Percentiles rank a stretch among this genome's conserved stretches.
Evolutionary conservation across 2,888 invertebrate species (phyloP).

Genomic region (Orchesella flavescens): DNA sequence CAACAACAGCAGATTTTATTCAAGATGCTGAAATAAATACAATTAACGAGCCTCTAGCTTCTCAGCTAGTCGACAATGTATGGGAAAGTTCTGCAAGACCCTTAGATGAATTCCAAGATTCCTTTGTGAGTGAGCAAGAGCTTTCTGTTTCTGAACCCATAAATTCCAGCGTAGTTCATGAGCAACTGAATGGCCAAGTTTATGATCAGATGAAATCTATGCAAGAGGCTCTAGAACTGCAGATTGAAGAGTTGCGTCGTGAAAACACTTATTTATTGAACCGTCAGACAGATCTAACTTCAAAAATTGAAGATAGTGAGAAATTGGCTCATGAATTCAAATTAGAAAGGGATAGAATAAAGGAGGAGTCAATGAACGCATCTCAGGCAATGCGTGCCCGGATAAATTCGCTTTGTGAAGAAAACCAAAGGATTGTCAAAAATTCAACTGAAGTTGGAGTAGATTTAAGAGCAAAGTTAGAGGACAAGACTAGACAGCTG

Average conservation of each 20-base stretch:
- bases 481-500: conserved; percentile 62
- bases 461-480: conserved; percentile 53
- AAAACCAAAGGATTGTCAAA: conserved; percentile 65
- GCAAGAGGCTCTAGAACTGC: conserved; percentile 65
- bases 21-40: no score
- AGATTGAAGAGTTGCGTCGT: conserved; percentile 62
- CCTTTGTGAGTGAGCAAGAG: no score
- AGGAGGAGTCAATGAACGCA: conserved; percentile 63
- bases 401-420: conserved; percentile 64
- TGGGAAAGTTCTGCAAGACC: no score
- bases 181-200: no score
- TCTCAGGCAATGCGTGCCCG: conserved; percentile 59
- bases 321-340: conserved; percentile 66
- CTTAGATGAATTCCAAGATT: no score
- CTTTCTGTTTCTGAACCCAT: no score
- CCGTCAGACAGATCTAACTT: conserved; percentile 65
- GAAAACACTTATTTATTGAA: conserved; percentile 65
- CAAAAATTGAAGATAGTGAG: conserved; percentile 68
- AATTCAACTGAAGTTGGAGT: conserved; percentile 63
- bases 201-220: conserved; percentile 46
- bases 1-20: no score
- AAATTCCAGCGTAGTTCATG: not conserved
- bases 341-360: conserved; percentile 65
- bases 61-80: no score
- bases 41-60: no score